Conservation (phyloP, 2,888 invertebrate species). For the Amphipoea oculea region DNA sequence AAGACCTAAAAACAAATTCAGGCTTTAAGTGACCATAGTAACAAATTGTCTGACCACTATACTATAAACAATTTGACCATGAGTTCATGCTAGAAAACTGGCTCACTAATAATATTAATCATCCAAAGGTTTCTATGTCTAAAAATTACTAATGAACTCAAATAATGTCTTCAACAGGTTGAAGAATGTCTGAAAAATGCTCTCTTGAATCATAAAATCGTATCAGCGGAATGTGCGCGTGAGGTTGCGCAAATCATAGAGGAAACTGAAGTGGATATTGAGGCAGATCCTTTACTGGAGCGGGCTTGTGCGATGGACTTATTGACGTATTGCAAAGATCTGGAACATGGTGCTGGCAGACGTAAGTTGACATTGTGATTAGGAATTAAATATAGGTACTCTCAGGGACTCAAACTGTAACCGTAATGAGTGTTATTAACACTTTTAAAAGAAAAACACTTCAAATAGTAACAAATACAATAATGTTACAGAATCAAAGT, state of each 20-base stretch:
- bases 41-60: not conserved
- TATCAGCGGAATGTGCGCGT: conserved; percentile 93
- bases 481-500: no score
- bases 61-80: not conserved
- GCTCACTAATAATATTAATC: not conserved
- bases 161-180: conserved; percentile 82
- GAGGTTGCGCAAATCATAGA: conserved; percentile 97
- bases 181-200: conserved; percentile 98
- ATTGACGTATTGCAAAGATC: conserved; percentile 94
- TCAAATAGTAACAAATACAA: no score
- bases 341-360: conserved; percentile 97
- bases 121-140: not conserved
- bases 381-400: conserved; percentile 4
- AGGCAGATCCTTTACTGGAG: conserved; percentile 97
- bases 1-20: not conserved
- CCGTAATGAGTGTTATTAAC: no score
- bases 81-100: not conserved
- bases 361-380: conserved; percentile 90
- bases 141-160: not conserved
- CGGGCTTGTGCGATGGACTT: conserved; percentile 96
- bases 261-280: conserved; percentile 97
- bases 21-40: not conserved
- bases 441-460: no score
- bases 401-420: no score
- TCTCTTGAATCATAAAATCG: conserved; percentile 93